Evolutionary conservation across 92 coral and sea anemone genomes (phyloP), one percentile per base, ranked within the genome.

Genomic region (Phenganax subtilis): DNA sequence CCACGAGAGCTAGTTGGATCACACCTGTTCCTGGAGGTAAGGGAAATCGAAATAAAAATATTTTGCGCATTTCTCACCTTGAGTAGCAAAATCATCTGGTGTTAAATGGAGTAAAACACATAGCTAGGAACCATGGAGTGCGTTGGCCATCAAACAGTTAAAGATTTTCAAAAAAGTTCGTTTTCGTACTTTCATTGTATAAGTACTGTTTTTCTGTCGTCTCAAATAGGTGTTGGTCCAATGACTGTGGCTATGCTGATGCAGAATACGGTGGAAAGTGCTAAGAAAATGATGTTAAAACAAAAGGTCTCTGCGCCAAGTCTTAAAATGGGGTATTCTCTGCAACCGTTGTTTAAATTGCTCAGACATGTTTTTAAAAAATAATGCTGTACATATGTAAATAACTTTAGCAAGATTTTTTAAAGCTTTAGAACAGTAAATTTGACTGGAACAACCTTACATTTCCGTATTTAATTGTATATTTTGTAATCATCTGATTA

Each of bases 181-280:
- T 37, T 37, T 37, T 0, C 47, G 47, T 37, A 37, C 47, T 37
- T 37, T 37, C 25, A 37, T 37, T 37, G 47, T 37, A 37, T 37
- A 37, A 37, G 0, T 37, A 37, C 47, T 37, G 47, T 37, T 37
- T 37, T 1, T 37, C n/a, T n/a, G 0, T 5, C 2, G 0, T 37
- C 3, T 37, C 47, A 37, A 37, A 37, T 37, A 94, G 98, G 98
- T 90, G 98, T 94, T 85, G 98, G 98, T 57, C 98, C 98, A 55
- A 94, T 94, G 98, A 94, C 98, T 9, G 98, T 94, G 10, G 98
- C 96, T 27, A 94, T 94, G 98, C 59, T 94, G 88, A 94, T 94
- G 97, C 92, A 87, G 89, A 94, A 94, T 85, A 94, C 98, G 8
- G 97, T 94, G 76, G 98, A 92, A 87, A 81, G 98, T 84, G 97